phyloP scores from a whole-genome alignment of 2,113 vertebrate genomes.

The Dromaius novaehollandiae region DNA sequence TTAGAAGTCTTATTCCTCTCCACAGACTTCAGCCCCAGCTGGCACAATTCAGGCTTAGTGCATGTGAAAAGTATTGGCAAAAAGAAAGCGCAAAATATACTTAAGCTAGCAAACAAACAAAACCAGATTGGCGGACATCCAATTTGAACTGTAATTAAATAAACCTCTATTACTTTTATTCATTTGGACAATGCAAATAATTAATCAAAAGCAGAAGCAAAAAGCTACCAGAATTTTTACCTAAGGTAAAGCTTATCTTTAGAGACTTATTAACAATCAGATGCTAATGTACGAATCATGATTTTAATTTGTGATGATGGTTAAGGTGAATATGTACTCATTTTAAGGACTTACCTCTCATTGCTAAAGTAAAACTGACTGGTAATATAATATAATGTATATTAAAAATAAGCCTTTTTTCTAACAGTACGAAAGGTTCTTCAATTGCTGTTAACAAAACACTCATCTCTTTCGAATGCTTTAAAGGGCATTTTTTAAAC shows the following conservation, averaged over 20 bases:
- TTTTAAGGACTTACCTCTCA: neutral
- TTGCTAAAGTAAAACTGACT: neutral
- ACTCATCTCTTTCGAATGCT: neutral
- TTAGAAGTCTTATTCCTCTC: neutral
- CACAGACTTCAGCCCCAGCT: neutral
- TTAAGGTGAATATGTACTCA: neutral
- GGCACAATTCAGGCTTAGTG: neutral
- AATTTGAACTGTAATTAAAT: neutral
- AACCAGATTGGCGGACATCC: neutral
- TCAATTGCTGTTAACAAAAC: neutral
- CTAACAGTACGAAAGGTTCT: neutral
- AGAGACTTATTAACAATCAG: neutral
- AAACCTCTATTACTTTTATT: neutral
- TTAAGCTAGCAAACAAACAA: neutral
- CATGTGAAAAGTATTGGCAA: neutral
- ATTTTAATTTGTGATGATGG: neutral
- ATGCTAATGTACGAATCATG: neutral
- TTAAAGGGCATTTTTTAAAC: neutral
- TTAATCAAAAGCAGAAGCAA: neutral
- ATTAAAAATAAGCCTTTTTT: neutral
- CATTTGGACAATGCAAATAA: neutral
- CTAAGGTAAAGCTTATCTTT: neutral
- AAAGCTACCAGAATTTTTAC: neutral
- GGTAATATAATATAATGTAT: neutral
- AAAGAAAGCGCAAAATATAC: neutral